A percentile compares a stretch with the other conserved stretches of the same genome.
Conservation (phyloP, 2,113 vertebrate species). For the Vireo altiloquus region DNA sequence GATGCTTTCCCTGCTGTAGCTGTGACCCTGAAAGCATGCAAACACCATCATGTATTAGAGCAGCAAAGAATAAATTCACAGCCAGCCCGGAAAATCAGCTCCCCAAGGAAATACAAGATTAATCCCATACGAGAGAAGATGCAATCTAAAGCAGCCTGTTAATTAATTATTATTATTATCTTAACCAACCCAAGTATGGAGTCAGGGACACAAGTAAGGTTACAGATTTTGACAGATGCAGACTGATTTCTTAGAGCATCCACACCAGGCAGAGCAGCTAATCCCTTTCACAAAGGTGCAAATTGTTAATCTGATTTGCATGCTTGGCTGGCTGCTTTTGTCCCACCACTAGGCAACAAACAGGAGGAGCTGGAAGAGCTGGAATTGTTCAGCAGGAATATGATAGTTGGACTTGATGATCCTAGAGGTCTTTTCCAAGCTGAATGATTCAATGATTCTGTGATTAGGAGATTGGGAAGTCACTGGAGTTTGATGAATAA, state of each 20-base stretch:
- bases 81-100: slow-evolving; percentile 40
- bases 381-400: background rate
- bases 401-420: background rate
- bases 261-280: slow-evolving; percentile 41
- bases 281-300: slow-evolving; percentile 63
- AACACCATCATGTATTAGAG: slow-evolving; percentile 33
- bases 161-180: slow-evolving; percentile 66
- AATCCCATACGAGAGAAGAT: slow-evolving; percentile 44
- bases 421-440: background rate
- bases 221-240: slow-evolving; percentile 45
- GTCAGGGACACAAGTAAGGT: slow-evolving; percentile 46
- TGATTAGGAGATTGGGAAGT: slow-evolving; percentile 44
- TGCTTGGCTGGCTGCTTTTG: slow-evolving; percentile 46
- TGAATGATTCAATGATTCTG: background rate
- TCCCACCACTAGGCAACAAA: background rate
- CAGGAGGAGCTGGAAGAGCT: background rate
- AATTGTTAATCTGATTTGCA: slow-evolving; percentile 70
- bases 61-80: slow-evolving; percentile 23
- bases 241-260: slow-evolving; percentile 55
- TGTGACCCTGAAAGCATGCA: slow-evolving; percentile 41
- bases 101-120: slow-evolving; percentile 60
- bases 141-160: slow-evolving; percentile 57
- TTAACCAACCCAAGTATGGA: slow-evolving; percentile 38
- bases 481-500: slow-evolving; percentile 34
- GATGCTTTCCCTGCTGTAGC: background rate